phyloP scores from a whole-genome alignment of 2,797 vertebrate genomes.

The Rhadinocentrus ornatus region DNA sequence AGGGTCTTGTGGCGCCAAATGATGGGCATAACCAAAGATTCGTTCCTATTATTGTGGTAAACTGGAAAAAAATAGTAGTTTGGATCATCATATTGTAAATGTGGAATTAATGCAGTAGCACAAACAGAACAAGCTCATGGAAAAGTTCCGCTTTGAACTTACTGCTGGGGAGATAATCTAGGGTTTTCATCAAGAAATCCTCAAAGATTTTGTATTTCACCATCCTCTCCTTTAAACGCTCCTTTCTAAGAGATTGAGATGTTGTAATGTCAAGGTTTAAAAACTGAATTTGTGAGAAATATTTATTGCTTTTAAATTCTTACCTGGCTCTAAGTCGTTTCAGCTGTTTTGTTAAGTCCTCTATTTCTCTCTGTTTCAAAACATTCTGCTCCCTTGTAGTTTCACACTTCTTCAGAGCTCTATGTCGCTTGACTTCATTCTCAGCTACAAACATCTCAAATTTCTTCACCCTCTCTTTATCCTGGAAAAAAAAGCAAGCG shows the following conservation, averaged over 20 bases:
- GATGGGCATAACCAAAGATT: constrained; percentile 75
- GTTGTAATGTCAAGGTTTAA: neutral
- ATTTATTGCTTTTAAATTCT: neutral
- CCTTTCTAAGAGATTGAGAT: constrained; percentile 69
- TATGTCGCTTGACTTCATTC: constrained; percentile 74
- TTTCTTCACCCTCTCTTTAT: constrained; percentile 70
- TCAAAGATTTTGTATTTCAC: constrained; percentile 80
- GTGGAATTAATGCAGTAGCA: neutral
- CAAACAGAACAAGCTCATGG: neutral
- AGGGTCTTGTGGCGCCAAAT: constrained; percentile 79
- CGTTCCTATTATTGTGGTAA: constrained; percentile 71
- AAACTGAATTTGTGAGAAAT: neutral
- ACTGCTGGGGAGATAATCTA: constrained; percentile 81
- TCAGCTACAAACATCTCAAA: constrained; percentile 82
- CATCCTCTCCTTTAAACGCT: constrained; percentile 74
- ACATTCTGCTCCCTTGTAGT: constrained; percentile 73
- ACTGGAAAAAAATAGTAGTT: constrained; percentile 27
- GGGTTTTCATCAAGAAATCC: constrained; percentile 82
- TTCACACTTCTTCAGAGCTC: constrained; percentile 77
- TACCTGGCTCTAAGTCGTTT: constrained; percentile 75
- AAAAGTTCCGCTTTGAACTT: constrained; percentile 43
- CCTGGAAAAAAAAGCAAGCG: constrained; percentile 59
- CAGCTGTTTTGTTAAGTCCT: constrained; percentile 73
- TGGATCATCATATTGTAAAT: neutral
- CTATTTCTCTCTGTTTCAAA: constrained; percentile 72